These are phyloP conservation scores for Ametastegia equiseti DNA, from an alignment of 2,888 invertebrate genomes.

Conservation along the genomic window DNA sequence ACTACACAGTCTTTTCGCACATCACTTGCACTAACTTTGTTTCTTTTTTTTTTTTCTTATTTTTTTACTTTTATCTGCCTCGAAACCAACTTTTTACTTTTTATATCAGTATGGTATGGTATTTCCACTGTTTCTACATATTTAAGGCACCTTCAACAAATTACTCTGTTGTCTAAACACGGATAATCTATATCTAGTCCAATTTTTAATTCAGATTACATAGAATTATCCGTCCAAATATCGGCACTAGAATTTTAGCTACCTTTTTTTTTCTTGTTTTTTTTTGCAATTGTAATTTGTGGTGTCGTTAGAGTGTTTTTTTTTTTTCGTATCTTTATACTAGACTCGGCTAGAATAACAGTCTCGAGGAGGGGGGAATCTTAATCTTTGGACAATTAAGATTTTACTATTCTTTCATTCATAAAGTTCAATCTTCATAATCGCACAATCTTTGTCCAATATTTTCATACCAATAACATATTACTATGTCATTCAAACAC, in stretches of 20 bases:
- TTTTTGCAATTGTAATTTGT: conserved; percentile 61
- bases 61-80: not conserved
- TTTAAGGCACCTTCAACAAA: conserved; percentile 76
- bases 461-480: no score
- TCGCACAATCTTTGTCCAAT: no score
- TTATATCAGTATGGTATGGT: no score
- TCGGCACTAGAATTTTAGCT: conserved; percentile 39
- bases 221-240: conserved; percentile 28
- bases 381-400: no score
- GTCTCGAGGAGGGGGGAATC: no score
- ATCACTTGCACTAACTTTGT: conserved; percentile 65
- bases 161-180: conserved; percentile 66
- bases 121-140: conserved; percentile 65
- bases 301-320: conserved; percentile 52
- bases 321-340: no score
- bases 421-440: no score
- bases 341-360: no score
- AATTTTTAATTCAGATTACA: not conserved
- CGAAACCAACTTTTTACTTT: no score
- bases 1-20: conserved; percentile 57
- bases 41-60: conserved; percentile 42
- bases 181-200: conserved; percentile 7
- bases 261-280: conserved; percentile 12
- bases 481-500: no score
- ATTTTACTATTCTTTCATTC: no score